Base-by-base conservation (phyloP, 2,888 invertebrate genomes). In the Chymomyza fuscimana region DNA sequence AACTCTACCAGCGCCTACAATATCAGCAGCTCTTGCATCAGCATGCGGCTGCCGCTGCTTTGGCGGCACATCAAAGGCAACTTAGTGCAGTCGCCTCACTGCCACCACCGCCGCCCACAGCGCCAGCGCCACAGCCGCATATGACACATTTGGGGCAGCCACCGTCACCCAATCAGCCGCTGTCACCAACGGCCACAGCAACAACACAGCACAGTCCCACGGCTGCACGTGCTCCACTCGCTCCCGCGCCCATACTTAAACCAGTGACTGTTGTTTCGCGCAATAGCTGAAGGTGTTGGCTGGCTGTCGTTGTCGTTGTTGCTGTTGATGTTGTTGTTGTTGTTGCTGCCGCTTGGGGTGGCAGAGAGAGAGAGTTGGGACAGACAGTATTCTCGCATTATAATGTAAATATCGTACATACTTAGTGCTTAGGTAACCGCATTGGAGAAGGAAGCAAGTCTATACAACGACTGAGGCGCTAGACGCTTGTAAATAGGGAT, bases 241-340 rank as follows among this genome's bases (percentile, higher is more conserved):
- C 36, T 16, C 60, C 54, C 54, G 54, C 54, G 54, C 54, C 54
- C 54, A 46, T 46, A 46, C 90, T 90, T 76, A 92, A 94, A 81
- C 94, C 94, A 2, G 93, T 93, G 73, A 90, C 93, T 66, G 91
- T 93, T 78, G 92, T 94, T 40, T 93, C 93, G 72, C 93, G 93
- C 80, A 93, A 93, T 90, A 94, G 92, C 90, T 94, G 93, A 94
- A 82, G 72, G 59, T 36, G 56, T 36, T 36, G 58, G 19, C 25
- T 54, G 62, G 62, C 32, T 19, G 62, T 51, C 22, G 6, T 16
- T 0, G 50, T 9, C 6, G 10, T 46, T 46, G 12, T 19, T 5
- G 54, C 32, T 22, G 32, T 51, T 5, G 54, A 19, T 22, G 32
- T 51, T 51, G 52, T 52, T 52, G 52, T n/a, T 7, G 51, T 0